Evolutionary conservation across 35 echinoderm and acorn worm species (phyloP).

Genomic region (Diadema setosum): DNA sequence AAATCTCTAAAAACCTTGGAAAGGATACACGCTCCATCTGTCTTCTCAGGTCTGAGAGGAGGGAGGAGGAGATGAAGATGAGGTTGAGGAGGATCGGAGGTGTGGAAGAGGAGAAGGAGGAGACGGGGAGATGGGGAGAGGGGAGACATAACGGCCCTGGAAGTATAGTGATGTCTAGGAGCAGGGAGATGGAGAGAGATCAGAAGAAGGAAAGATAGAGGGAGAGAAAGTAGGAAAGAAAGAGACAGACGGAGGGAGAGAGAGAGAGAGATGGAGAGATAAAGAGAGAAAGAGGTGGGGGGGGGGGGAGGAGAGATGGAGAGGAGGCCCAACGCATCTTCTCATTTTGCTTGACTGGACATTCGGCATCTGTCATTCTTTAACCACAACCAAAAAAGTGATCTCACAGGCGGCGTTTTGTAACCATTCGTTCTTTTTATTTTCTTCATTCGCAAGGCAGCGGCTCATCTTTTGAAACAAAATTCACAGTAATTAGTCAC

Average conservation of each 20-base stretch:
- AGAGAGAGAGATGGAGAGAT: background rate
- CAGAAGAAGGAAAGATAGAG: background rate
- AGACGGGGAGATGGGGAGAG: background rate
- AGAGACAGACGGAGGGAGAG: background rate
- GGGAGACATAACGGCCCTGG: background rate
- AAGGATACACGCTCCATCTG: too few relatives aligned
- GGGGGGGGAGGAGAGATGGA: background rate
- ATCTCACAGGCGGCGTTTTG: too few relatives aligned
- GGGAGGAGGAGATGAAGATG: background rate
- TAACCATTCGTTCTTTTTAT: too few relatives aligned
- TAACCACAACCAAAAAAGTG: too few relatives aligned
- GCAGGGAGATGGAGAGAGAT: background rate
- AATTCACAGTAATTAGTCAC: too few relatives aligned
- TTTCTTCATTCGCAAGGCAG: too few relatives aligned
- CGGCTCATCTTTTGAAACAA: too few relatives aligned
- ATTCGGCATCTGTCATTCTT: too few relatives aligned
- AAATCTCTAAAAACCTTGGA: too few relatives aligned
- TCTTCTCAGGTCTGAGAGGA: too few relatives aligned
- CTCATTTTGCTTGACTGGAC: too few relatives aligned
- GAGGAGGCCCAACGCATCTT: too few relatives aligned
- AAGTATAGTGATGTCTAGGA: background rate
- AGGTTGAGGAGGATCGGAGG: background rate
- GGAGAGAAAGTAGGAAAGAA: background rate
- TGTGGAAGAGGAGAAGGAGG: background rate
- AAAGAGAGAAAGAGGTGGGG: background rate